Evolutionary conservation across 2,797 vertebrate genomes (phyloP), one percentile per base, ranked within the genome.

Genomic region (Semotilus atromaculatus): DNA sequence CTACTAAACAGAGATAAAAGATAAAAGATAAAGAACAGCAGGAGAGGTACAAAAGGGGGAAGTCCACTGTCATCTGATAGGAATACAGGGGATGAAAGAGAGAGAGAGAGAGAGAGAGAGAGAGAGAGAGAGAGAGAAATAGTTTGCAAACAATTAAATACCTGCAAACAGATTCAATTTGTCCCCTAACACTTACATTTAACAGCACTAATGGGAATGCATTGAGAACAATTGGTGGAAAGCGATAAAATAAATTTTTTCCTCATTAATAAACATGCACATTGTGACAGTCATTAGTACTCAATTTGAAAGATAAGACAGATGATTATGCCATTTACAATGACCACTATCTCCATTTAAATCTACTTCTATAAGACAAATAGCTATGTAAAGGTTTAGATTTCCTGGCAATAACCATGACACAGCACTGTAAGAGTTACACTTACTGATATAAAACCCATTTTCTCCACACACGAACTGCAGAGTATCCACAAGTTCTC

Each of bases 371-470:
- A 13, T 19, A 43, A 43, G 38, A 19, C n/a, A 34, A 34, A 34
- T 16, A 5, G 26, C 26, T 45, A 48, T 79, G 60, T 8, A 66
- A n/a, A 66, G 45, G 29, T 66, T 34, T 34, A 66, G 13, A 70
- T n/a, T 34, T 60, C 5, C 48, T 40, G 18, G 66, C 55, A 72
- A 48, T 48, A 48, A 14, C 68, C 7, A 34, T n/a, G 19, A 66
- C 13, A 58, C 67, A 74, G 18, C 14, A 66, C n/a, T 68, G 51
- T 58, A 74, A 80, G 70, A 53, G 64, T 58, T 43, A 78, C 53
- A 96, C 96, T 95, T 94, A 97, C 96, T 96, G 94, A 97, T 96
- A 88, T 97, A 96, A 91, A 97, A 97, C 86, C 96, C 96, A 89
- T 96, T 93, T 92, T 96, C 96, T 88, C 96, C 95, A 4, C 96